A percentile compares a stretch with the other conserved stretches of the same genome.
These are phyloP conservation scores for Paratilapia polleni DNA, from an alignment of 2,113 vertebrate species.

Conservation along the genomic window DNA sequence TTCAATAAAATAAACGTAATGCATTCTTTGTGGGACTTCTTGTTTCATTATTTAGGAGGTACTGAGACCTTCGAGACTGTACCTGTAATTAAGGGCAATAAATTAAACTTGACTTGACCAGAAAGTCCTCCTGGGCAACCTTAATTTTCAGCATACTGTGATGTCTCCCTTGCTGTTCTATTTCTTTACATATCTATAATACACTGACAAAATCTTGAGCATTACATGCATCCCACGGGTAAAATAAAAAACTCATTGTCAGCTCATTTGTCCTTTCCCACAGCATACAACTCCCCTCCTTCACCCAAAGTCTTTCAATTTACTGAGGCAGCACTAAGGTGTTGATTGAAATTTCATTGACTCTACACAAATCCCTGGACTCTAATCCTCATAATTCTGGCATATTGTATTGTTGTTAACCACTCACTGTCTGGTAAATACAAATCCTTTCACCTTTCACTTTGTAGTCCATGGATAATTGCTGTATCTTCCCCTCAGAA, in stretches of 20 bases:
- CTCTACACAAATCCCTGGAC: conserved; percentile 58
- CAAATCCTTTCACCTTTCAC: conserved; percentile 71
- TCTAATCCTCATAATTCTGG: conserved; percentile 76
- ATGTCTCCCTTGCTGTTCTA: not conserved
- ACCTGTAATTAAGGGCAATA: conserved; percentile 4
- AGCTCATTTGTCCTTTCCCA: conserved; percentile 30
- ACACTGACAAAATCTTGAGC: not conserved
- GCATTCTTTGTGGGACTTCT: too few relatives aligned
- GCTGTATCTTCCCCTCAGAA: conserved; percentile 72
- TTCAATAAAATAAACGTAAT: too few relatives aligned
- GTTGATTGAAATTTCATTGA: conserved; percentile 62
- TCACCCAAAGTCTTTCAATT: conserved; percentile 33
- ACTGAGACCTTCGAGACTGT: not conserved
- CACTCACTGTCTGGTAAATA: conserved; percentile 72
- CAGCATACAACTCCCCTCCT: not conserved
- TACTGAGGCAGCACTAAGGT: conserved; percentile 42
- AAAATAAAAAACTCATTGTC: not conserved
- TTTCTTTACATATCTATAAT: not conserved
- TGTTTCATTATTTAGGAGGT: conserved; percentile 12
- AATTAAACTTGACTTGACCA: not conserved
- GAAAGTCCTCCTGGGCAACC: not conserved
- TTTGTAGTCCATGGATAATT: conserved; percentile 78
- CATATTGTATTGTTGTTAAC: conserved; percentile 78
- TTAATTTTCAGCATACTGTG: conserved; percentile 3
- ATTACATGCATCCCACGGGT: not conserved